Base-by-base conservation (phyloP, 1,140 invertebrate species). In the Idris sp. region DNA sequence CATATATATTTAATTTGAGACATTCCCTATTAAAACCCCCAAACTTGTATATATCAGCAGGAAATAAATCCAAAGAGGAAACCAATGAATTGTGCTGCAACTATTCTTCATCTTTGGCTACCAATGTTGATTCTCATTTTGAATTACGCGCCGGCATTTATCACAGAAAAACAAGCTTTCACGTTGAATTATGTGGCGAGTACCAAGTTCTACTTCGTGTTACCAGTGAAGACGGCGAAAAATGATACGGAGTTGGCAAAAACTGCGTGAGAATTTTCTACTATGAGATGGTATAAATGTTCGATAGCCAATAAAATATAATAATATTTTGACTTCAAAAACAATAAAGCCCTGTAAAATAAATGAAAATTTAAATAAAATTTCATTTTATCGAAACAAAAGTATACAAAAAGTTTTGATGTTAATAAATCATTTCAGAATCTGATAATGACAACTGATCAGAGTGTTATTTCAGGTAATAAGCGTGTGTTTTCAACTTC, bases 121-220 rank as follows among this genome's bases (percentile, higher is more conserved):
- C 72, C 54, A 51, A 16, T 30, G 54, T 19, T 49, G 54, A 69
- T 62, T 59, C 48, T 48, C 36, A 62, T 53, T 71, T 64, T 75
- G 65, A 75, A 67, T 75, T 56, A 71, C 51, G 58, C 58, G 48
- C 13, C 18, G 51, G 40, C 65, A 61, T 75, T 71, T 64, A 75
- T 75, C 65, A 75, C 53, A 54, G 49, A 46, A 53, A 69, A 75
- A 75, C 73, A 62, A 75, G 72, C 58, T 58, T 46, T 46, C 54
- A 56, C 40, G 31, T 41, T 58, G 71, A 59, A 64, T 77, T 74
- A 77, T 74, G 38, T 62, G 51, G 22, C 36, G 38, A 18, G 13
- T 19, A 33, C 36, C 26, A 22, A 18, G 13, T 30, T 46, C 30
- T 14, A 25, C 35, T 7, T 40, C 28, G 48, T 46, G 41, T 58